Evolutionary conservation across 2,888 invertebrate genomes (phyloP).

Genomic region (Stenolophus ochropezus): DNA sequence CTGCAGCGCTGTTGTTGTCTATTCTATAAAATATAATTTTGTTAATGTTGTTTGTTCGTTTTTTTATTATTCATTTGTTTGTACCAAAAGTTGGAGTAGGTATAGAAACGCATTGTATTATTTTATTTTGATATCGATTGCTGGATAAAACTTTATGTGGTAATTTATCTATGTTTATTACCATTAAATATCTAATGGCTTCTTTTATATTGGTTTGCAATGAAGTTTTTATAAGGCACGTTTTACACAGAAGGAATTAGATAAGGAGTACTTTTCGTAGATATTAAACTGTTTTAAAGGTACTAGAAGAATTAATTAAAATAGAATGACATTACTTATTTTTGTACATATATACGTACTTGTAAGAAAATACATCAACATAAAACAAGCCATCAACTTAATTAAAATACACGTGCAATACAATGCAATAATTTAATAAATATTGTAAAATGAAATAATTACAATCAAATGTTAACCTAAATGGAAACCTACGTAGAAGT

Average conservation of each 20-base stretch:
- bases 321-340: no score
- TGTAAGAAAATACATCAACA: no score
- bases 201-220: slow-evolving; percentile 33
- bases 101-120: slow-evolving; percentile 48
- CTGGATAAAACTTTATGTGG: not conserved
- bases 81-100: slow-evolving; percentile 55
- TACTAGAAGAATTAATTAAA: not conserved
- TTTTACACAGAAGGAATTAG: not conserved
- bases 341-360: no score
- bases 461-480: no score
- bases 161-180: slow-evolving; percentile 48
- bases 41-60: slow-evolving; percentile 51
- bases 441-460: no score
- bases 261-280: not conserved
- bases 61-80: slow-evolving; percentile 55
- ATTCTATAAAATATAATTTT: slow-evolving; percentile 52
- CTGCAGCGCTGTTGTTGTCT: slow-evolving; percentile 37
- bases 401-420: no score
- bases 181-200: slow-evolving; percentile 45
- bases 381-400: no score
- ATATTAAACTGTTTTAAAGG: not conserved
- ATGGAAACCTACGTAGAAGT: no score
- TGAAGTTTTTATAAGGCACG: not conserved
- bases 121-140: slow-evolving; percentile 43
- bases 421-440: no score